Evolutionary conservation across 2,888 invertebrate species (phyloP), one percentile per base, ranked within the genome.

Genomic region (Chaetoderma sp.): DNA sequence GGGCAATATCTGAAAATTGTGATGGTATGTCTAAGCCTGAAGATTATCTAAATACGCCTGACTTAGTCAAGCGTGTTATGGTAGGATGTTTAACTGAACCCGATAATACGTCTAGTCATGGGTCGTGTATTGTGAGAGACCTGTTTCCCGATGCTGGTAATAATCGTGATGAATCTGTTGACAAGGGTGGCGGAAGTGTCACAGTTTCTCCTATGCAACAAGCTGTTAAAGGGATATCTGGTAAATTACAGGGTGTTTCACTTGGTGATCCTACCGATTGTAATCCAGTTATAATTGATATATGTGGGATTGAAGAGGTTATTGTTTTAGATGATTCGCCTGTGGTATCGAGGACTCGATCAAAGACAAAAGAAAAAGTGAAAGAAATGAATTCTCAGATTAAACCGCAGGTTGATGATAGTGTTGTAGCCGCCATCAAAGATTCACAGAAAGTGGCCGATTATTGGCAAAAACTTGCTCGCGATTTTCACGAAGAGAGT

Each of bases 401-500:
- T n/a, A n/a, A n/a, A n/a, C 32, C 28, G 16, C 16, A 30, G 1
- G 32, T 8, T n/a, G 4, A 18, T 18, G 10, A 13, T 10, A 52
- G 32, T 32, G 18, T 16, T 16, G 21, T 18, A 4, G 21, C 4
- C 13, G 27, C 23, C 13, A 33, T n/a, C 4, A 33, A 28, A 8
- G 16, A n/a, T 13, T 33, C 52, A 3, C 3, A 28, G 1, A 23
- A 4, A 4, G 21, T 27, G 3, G 3, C 21, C 2, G 21, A 8
- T 21, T 52, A 52, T 21, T 52, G 52, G 52, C 52, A 74, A 36
- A 67, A 61, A 28, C 58, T 78, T 8, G n/a, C 72, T 0, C 60
- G 59, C 36, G 75, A 78, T 59, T 72, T 74, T 55, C 49, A 67
- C 8, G 72, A 77, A 30, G 77, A 78, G 63, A 63, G 70, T 57